Percentiles rank a stretch among this genome's conserved stretches.
These are phyloP conservation scores for Erinaceus europaeus DNA, from an alignment of 2,113 vertebrate genomes.

Conservation along the genomic window DNA sequence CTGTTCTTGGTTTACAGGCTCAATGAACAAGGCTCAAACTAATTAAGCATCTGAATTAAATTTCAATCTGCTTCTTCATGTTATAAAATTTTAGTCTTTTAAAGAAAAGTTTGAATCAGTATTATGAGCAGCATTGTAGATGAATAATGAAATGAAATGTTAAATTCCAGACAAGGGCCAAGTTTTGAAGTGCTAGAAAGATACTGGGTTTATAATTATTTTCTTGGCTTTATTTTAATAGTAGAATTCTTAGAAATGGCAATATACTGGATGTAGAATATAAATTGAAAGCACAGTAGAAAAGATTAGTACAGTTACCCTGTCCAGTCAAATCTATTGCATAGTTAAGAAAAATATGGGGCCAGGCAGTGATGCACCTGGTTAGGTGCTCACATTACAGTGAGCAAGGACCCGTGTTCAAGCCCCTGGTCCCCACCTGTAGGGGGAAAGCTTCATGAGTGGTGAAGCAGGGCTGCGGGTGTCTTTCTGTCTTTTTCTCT, in stretches of 20 bases:
- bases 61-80: not conserved
- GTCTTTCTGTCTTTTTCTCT: too few species aligned
- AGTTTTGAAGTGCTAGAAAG: not conserved
- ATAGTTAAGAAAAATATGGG: too few species aligned
- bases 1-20: not conserved
- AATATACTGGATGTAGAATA: conserved; percentile 26
- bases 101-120: not conserved
- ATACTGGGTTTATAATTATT: not conserved
- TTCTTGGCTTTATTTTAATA: conserved; percentile 25
- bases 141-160: conserved; percentile 1
- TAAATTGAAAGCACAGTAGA: not conserved
- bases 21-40: not conserved
- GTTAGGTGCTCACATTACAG: too few species aligned
- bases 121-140: not conserved
- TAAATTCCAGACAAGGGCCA: conserved; percentile 4
- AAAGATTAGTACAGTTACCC: not conserved
- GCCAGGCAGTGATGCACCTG: too few species aligned
- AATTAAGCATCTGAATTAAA: not conserved
- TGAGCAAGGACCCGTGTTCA: too few species aligned
- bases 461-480: too few species aligned
- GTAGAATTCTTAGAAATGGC: not conserved
- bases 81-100: too few species aligned
- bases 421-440: too few species aligned
- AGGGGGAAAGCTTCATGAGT: too few species aligned
- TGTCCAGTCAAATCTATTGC: not conserved